These are phyloP conservation scores for Paraescarpia echinospica DNA, from an alignment of 1,140 invertebrate species.

Conservation along the genomic window DNA sequence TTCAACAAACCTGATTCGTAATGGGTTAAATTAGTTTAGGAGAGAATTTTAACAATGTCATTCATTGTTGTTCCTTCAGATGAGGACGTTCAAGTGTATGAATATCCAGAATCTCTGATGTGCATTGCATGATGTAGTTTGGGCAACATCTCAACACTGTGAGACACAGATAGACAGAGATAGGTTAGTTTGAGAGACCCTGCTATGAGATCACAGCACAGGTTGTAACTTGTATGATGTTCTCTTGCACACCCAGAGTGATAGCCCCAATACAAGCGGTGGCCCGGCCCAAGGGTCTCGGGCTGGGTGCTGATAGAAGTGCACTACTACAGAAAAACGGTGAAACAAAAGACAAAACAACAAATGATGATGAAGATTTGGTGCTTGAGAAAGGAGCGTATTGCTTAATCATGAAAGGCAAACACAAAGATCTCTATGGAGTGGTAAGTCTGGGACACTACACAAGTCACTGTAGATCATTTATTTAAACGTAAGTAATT, in stretches of 20 bases:
- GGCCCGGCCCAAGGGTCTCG: conserved; percentile 84
- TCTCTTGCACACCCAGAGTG: conserved; percentile 50
- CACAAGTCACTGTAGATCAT: not conserved
- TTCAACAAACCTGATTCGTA: too few species aligned
- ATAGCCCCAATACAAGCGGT: conserved; percentile 63
- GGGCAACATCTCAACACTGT: not conserved
- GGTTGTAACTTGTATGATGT: not conserved
- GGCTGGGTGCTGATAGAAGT: conserved; percentile 75
- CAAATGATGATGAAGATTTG: conserved; percentile 37
- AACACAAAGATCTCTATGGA: conserved; percentile 77
- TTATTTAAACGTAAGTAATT: not conserved
- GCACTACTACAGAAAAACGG: conserved; percentile 32
- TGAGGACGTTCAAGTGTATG: not conserved
- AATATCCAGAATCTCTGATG: too few species aligned
- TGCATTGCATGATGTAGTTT: not conserved
- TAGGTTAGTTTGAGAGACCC: too few species aligned
- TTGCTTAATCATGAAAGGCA: conserved; percentile 53
- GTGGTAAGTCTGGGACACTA: conserved; percentile 62
- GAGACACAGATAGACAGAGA: not conserved
- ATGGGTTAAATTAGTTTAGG: too few species aligned
- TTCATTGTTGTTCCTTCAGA: not conserved
- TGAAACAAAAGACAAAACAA: conserved; percentile 11
- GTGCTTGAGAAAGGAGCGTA: conserved; percentile 47
- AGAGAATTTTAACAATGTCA: not conserved
- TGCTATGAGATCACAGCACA: not conserved